These are phyloP conservation scores for Eueremaeus valkanovi DNA, from an alignment of 2,888 invertebrate genomes.

Conservation along the genomic window DNA sequence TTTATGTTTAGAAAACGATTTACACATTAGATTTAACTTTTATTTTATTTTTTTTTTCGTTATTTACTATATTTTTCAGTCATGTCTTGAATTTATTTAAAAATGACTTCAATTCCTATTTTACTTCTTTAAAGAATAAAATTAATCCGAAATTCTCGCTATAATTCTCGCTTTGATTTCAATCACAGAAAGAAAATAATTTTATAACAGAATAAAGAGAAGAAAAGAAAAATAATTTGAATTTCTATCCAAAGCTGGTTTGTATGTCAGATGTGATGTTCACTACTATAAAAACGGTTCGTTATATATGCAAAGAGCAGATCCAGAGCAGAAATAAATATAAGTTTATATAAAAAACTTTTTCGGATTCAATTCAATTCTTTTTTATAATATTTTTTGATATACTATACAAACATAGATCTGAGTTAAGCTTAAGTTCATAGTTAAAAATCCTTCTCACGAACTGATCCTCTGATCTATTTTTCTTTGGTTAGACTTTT, in stretches of 20 bases:
- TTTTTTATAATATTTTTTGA: neutral
- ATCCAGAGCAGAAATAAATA: constrained; percentile 2
- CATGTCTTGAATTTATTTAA: no score
- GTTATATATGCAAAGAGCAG: constrained; percentile 4
- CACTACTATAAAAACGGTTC: neutral
- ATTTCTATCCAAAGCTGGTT: neutral
- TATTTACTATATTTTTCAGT: neutral
- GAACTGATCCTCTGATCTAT: constrained; percentile 14
- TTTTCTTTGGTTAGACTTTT: neutral
- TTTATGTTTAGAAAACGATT: neutral
- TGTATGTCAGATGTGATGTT: constrained; percentile 13
- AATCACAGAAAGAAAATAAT: neutral
- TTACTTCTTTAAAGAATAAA: no score
- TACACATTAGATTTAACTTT: no score
- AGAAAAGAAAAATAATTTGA: neutral
- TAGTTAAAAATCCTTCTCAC: constrained; percentile 20
- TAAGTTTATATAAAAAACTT: neutral
- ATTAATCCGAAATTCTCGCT: no score
- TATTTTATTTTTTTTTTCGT: neutral
- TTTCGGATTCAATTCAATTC: constrained; percentile 10
- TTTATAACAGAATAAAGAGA: neutral
- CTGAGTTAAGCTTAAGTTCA: constrained; percentile 5
- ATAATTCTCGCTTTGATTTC: neutral
- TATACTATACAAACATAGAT: constrained; percentile 20
- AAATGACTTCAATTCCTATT: no score